Percentiles rank a stretch among this genome's conserved stretches.
phyloP scores from a whole-genome alignment of 2,888 invertebrate genomes.

The Noctua comes region DNA sequence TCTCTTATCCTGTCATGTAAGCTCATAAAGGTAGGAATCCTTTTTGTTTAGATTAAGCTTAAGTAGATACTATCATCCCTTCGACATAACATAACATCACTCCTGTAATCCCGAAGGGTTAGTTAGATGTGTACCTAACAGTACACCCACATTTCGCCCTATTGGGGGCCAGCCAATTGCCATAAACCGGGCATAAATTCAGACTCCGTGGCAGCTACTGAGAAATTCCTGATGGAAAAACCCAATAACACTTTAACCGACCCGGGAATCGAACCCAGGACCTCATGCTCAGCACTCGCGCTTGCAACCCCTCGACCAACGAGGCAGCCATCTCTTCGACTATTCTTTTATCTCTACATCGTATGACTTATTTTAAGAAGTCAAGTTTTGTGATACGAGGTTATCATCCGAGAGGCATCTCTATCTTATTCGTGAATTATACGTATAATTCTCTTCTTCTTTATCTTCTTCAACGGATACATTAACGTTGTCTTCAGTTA shows the following conservation, averaged over 20 bases:
- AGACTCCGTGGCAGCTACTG: background rate
- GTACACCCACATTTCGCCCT: background rate
- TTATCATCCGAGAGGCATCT: too few relatives aligned
- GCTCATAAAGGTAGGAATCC: background rate
- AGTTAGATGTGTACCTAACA: too few relatives aligned
- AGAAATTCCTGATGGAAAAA: background rate
- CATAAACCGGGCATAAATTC: too few relatives aligned
- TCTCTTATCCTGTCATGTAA: background rate
- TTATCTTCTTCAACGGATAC: background rate
- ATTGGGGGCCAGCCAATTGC: too few relatives aligned
- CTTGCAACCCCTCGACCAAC: background rate
- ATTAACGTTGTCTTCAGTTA: background rate
- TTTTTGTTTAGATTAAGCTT: background rate
- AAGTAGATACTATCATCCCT: background rate
- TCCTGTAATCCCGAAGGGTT: too few relatives aligned
- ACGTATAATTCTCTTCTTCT: too few relatives aligned
- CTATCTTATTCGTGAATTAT: too few relatives aligned
- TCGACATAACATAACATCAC: too few relatives aligned
- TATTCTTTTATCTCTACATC: background rate
- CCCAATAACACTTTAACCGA: background rate
- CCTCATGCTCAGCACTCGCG: too few relatives aligned
- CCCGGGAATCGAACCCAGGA: too few relatives aligned
- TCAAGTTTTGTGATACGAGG: background rate
- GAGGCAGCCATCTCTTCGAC: background rate
- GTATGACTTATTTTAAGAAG: background rate